Percentiles rank a stretch among this genome's conserved stretches.
Conservation (phyloP, 1,140 invertebrate genomes). For the Anastatus disparis region DNA sequence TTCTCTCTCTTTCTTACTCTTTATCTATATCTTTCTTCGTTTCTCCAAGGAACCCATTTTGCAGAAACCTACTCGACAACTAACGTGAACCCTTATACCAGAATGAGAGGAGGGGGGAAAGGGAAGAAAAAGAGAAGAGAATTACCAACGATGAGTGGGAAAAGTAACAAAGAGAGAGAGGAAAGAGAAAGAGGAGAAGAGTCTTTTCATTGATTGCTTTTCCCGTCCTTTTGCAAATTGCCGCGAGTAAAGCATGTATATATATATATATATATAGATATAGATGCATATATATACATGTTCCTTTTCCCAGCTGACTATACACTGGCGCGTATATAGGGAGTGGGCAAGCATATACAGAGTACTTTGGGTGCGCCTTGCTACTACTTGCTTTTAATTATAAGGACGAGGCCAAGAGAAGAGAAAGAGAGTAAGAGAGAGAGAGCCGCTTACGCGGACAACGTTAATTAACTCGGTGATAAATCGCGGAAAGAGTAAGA, state of each 20-base stretch:
- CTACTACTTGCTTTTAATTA: slow-evolving; percentile 31
- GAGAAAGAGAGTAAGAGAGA: too few relatives aligned
- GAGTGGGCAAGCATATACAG: too few relatives aligned
- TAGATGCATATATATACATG: too few relatives aligned
- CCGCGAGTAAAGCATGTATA: too few relatives aligned
- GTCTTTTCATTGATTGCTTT: slow-evolving; percentile 30
- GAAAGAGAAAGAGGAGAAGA: background rate
- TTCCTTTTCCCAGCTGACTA: background rate
- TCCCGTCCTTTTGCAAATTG: slow-evolving; percentile 31
- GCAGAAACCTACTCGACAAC: slow-evolving; percentile 45
- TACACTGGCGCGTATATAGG: background rate
- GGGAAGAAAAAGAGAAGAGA: background rate
- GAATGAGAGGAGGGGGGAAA: background rate
- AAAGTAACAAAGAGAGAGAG: background rate
- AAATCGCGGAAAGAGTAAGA: too few relatives aligned
- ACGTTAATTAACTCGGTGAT: slow-evolving; percentile 29
- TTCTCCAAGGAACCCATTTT: slow-evolving; percentile 59
- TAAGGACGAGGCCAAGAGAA: slow-evolving; percentile 9
- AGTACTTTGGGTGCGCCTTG: background rate
- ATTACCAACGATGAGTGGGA: background rate
- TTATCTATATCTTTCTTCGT: background rate
- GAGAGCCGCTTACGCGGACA: slow-evolving; percentile 26
- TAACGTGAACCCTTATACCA: too few relatives aligned
- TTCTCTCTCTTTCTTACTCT: background rate
- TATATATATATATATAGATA: too few relatives aligned